Conservation (phyloP, 1,140 invertebrate genomes). For the Drosophila pruinosa region DNA sequence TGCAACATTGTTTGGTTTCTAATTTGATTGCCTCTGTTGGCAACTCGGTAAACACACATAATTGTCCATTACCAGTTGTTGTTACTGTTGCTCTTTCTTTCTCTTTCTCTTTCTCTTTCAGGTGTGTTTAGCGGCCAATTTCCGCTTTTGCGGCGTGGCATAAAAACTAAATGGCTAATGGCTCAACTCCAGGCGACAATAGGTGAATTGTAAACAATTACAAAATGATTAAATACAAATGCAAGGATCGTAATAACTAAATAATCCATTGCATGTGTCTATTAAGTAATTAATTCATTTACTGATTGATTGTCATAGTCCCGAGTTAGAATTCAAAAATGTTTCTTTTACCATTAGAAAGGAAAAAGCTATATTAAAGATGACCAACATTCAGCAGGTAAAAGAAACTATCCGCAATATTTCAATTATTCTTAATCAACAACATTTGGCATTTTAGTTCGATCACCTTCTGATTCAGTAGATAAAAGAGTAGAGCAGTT, state of each 20-base stretch:
- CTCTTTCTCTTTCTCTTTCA: slow-evolving; percentile 20
- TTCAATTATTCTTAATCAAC: too few relatives aligned
- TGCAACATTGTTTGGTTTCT: slow-evolving; percentile 47
- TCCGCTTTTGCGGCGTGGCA: slow-evolving; percentile 17
- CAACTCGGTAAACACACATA: slow-evolving; percentile 31
- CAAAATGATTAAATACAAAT: background rate
- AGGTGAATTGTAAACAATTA: background rate
- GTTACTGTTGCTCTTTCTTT: slow-evolving; percentile 25
- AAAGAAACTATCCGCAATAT: too few relatives aligned
- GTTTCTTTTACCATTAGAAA: too few relatives aligned
- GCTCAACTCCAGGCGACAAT: background rate
- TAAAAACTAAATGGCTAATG: slow-evolving; percentile 25
- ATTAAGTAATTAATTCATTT: background rate
- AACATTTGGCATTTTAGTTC: too few relatives aligned
- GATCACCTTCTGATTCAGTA: too few relatives aligned
- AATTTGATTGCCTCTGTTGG: slow-evolving; percentile 57
- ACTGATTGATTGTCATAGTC: too few relatives aligned
- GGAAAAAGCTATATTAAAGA: too few relatives aligned
- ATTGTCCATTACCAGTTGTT: slow-evolving; percentile 28
- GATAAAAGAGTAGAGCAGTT: too few relatives aligned
- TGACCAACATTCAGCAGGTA: too few relatives aligned
- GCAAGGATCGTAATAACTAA: background rate
- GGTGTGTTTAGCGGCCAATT: slow-evolving; percentile 34
- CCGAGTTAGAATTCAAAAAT: too few relatives aligned
- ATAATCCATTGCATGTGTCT: background rate